Percentiles rank a stretch among this genome's conserved stretches.
Conservation (phyloP, 2,113 vertebrate species). For the Kryptolebias marmoratus region DNA sequence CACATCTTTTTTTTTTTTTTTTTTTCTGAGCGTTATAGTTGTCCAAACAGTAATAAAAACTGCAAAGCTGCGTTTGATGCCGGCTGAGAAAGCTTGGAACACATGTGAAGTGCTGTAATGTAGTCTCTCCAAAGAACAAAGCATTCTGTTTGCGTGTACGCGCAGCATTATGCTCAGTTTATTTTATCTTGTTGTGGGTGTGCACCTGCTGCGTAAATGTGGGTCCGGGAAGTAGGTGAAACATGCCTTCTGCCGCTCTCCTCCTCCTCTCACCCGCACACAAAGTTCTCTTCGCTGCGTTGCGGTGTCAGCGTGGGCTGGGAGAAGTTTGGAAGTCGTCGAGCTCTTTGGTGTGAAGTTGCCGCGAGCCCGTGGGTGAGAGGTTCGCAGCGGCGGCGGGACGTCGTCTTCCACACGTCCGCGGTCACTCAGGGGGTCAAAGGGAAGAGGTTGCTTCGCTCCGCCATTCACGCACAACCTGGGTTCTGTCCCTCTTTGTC, state of each 20-base stretch:
- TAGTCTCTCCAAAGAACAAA: constrained; percentile 26
- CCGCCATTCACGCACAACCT: constrained; percentile 29
- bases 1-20: constrained; percentile 6
- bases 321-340: constrained; percentile 62
- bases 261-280: constrained; percentile 40
- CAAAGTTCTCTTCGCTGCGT: constrained; percentile 55
- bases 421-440: constrained; percentile 13
- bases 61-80: constrained; percentile 4
- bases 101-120: constrained; percentile 20
- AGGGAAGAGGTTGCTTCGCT: background rate
- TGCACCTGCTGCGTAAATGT: constrained; percentile 68
- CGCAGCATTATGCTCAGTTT: constrained; percentile 58
- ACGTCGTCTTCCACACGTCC: constrained; percentile 50
- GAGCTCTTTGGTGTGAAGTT: constrained; percentile 51
- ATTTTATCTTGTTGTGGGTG: constrained; percentile 66
- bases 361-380: constrained; percentile 43
- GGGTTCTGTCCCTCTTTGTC: constrained; percentile 1
- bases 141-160: constrained; percentile 7
- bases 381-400: constrained; percentile 52
- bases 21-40: background rate
- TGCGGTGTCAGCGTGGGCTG: constrained; percentile 59
- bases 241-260: constrained; percentile 65
- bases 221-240: constrained; percentile 66
- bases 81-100: constrained; percentile 9
- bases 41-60: background rate